Base-by-base conservation (phyloP, 1,140 invertebrate genomes). In the Danaus plexippus region DNA sequence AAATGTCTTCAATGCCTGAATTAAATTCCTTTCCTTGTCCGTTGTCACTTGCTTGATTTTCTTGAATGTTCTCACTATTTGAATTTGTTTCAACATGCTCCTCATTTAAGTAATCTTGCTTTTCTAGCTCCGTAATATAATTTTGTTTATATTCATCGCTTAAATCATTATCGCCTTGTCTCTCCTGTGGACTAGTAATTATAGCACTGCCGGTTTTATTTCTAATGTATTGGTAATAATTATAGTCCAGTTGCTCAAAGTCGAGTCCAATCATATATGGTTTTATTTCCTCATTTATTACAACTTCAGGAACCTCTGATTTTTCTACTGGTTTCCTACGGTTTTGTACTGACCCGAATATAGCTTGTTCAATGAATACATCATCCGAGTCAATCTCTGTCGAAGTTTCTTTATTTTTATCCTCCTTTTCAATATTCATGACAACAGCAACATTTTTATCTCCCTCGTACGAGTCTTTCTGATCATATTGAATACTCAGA, bases 301-400 rank as follows among this genome's bases (percentile, higher is more conserved):
- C 73, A 47, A 71, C 63, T 52, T 85, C 80, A 15, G 80, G 77
- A 64, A 79, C 71, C n/a, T 61, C 70, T 51, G 53, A 54, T 64
- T 70, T 61, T 65, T 73, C 62, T n/a, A 47, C 9, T 22, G 41
- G 48, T 67, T 64, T 77, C 52, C 74, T 79, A 51, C 87, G 71
- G 59, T 87, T 72, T 77, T 88, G 80, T 12, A 88, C 80, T 11
- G 86, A 88, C 47, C 87, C 87, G 69, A 88, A 88, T 57, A 88
- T 87, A 32, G 67, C 84, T 71, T 80, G 70, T 66, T 86, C 81
- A 15, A 88, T 32, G 4, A 32, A 51, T 53, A 72, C 57, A 10
- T 73, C 62, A 22, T 69, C 62, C 11, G 10, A 47, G n/a, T 47
- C 9, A 50, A 15, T 12, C 22, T 41, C 11, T 32, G 22, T 32